Percentiles rank a stretch among this genome's conserved stretches.
Conservation (phyloP, 2,113 vertebrate species). For the Erythrocebus patas region DNA sequence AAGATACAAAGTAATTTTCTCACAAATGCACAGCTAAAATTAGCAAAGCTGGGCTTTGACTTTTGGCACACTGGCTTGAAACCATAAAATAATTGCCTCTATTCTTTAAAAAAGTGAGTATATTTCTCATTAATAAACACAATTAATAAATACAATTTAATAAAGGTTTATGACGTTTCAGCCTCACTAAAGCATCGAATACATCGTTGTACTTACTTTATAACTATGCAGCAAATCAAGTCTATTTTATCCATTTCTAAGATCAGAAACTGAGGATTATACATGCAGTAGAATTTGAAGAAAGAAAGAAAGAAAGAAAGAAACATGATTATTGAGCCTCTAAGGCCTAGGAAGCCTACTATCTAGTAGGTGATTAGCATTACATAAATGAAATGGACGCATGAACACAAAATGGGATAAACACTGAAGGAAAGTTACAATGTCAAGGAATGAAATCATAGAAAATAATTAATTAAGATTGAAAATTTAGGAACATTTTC, state of each 20-base stretch:
- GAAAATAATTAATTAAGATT: neutral
- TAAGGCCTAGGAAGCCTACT: neutral
- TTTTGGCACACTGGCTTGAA: neutral
- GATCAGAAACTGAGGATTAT: neutral
- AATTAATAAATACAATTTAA: neutral
- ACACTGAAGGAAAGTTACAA: neutral
- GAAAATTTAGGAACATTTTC: neutral
- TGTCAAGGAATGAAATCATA: neutral
- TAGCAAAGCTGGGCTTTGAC: neutral
- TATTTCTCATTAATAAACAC: neutral
- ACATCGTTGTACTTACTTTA: neutral
- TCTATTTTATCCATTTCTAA: neutral
- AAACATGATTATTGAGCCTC: neutral
- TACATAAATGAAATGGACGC: neutral
- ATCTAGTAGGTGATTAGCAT: neutral
- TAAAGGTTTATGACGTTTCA: neutral
- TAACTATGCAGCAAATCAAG: neutral
- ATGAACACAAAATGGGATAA: neutral
- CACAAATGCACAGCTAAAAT: neutral
- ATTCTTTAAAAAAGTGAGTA: neutral
- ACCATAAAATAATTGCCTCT: neutral
- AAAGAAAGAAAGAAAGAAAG: neutral
- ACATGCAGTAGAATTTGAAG: neutral
- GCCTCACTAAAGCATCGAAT: neutral
- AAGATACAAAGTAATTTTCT: neutral